Percentiles rank a stretch among this genome's conserved stretches.
Evolutionary conservation across 1,140 invertebrate genomes (phyloP).

Genomic region (Vanessa atalanta): DNA sequence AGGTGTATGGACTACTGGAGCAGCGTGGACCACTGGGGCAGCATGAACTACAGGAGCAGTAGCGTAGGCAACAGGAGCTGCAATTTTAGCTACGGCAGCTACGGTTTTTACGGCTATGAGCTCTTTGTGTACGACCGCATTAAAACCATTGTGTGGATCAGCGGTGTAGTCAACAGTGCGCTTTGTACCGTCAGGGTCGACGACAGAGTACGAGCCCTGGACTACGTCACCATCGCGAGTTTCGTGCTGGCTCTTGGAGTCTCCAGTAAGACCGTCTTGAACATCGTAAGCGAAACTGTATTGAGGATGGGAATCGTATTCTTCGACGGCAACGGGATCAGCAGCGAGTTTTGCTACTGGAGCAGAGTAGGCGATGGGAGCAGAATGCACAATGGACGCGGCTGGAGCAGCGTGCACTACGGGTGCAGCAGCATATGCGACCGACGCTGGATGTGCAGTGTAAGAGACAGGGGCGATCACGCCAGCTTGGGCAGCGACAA

Average conservation of each 20-base stretch:
- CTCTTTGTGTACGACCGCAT: slow-evolving; percentile 78
- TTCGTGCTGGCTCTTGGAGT: slow-evolving; percentile 85
- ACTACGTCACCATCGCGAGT: slow-evolving; percentile 83
- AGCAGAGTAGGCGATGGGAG: slow-evolving; percentile 48
- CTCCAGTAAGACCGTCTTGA: slow-evolving; percentile 84
- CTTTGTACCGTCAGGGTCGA: slow-evolving; percentile 85
- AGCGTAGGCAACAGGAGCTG: slow-evolving; percentile 52
- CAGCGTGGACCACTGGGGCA: slow-evolving; percentile 83
- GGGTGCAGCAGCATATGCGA: slow-evolving; percentile 50
- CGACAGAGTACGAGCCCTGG: slow-evolving; percentile 83
- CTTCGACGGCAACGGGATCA: slow-evolving; percentile 56
- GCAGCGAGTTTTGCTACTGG: slow-evolving; percentile 56
- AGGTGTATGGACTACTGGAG: too few species aligned
- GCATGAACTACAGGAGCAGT: slow-evolving; percentile 51
- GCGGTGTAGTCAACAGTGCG: slow-evolving; percentile 85
- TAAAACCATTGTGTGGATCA: slow-evolving; percentile 81
- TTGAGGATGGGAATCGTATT: slow-evolving; percentile 81
- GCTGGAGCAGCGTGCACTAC: slow-evolving; percentile 63
- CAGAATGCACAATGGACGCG: slow-evolving; percentile 55
- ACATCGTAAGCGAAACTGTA: slow-evolving; percentile 85
- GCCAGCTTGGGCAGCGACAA: slow-evolving; percentile 54
- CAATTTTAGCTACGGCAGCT: slow-evolving; percentile 57
- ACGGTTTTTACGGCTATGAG: slow-evolving; percentile 51
- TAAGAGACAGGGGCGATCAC: slow-evolving; percentile 51
- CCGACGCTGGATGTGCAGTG: slow-evolving; percentile 50